Percentiles rank a stretch among this genome's conserved stretches.
Evolutionary conservation across 2,888 invertebrate genomes (phyloP).

Genomic region (Furcula furcula): DNA sequence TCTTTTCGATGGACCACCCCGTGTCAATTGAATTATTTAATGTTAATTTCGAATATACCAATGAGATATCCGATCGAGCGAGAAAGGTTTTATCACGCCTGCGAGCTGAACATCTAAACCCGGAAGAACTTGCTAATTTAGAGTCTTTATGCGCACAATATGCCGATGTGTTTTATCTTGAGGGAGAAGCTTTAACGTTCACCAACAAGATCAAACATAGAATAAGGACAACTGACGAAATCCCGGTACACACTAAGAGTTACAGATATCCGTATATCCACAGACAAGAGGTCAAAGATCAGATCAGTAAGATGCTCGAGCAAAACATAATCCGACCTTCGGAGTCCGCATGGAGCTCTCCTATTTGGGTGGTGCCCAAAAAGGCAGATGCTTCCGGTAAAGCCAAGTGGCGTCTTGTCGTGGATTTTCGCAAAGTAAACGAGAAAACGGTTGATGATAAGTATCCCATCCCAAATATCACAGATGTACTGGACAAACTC

Average conservation of each 20-base stretch:
- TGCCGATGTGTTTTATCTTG: constrained; percentile 22
- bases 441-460: constrained; percentile 4
- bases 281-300: not conserved
- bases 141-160: constrained; percentile 15
- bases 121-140: constrained; percentile 29
- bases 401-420: not conserved
- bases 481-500: not conserved
- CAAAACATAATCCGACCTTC: constrained; percentile 1
- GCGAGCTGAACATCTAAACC: constrained; percentile 32
- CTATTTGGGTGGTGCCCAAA: constrained; percentile 1
- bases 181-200: constrained; percentile 14
- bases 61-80: constrained; percentile 6
- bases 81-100: constrained; percentile 22
- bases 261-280: not conserved
- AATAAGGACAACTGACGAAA: not conserved
- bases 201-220: constrained; percentile 12
- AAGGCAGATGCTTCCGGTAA: constrained; percentile 1
- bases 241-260: not conserved
- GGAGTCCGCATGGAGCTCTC: constrained; percentile 1
- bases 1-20: constrained; percentile 24
- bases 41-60: constrained; percentile 14
- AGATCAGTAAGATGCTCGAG: not conserved
- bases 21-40: constrained; percentile 20
- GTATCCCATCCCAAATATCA: constrained; percentile 7
- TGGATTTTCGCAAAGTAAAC: not conserved